Conservation (phyloP, 2,797 vertebrate genomes). For the Pangasius krempfi region DNA sequence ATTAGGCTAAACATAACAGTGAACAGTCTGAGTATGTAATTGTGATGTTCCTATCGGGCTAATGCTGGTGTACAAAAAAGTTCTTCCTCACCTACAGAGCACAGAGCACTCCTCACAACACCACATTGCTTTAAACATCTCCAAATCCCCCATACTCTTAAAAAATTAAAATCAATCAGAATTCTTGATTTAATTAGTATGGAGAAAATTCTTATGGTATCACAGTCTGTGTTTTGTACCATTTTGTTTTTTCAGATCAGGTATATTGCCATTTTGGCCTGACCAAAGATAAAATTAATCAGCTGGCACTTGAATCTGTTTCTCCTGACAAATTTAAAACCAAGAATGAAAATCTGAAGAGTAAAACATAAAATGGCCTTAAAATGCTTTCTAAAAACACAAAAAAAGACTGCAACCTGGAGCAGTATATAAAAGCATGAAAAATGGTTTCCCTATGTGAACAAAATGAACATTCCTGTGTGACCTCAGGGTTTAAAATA, state of each 20-base stretch:
- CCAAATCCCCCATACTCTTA: background rate
- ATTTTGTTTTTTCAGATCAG: background rate
- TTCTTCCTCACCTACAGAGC: background rate
- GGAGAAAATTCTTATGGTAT: background rate
- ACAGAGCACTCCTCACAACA: background rate
- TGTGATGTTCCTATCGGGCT: background rate
- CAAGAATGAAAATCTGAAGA: no score
- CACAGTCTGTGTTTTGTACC: background rate
- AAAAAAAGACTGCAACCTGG: no score
- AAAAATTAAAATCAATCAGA: background rate
- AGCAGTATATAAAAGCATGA: no score
- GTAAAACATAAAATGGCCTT: no score
- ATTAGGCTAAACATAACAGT: background rate
- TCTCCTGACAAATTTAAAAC: no score
- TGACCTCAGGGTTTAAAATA: no score
- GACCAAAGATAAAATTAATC: no score
- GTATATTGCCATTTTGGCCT: background rate
- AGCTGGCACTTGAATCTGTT: no score
- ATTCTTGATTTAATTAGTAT: background rate
- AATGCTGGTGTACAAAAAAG: background rate
- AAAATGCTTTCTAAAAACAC: no score
- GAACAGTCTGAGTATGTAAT: background rate
- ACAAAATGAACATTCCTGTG: no score
- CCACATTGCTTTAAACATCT: background rate
- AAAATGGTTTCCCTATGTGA: no score